Evolutionary conservation across 2,797 vertebrate genomes (phyloP).

Genomic region (Chaenodraco wilsoni): DNA sequence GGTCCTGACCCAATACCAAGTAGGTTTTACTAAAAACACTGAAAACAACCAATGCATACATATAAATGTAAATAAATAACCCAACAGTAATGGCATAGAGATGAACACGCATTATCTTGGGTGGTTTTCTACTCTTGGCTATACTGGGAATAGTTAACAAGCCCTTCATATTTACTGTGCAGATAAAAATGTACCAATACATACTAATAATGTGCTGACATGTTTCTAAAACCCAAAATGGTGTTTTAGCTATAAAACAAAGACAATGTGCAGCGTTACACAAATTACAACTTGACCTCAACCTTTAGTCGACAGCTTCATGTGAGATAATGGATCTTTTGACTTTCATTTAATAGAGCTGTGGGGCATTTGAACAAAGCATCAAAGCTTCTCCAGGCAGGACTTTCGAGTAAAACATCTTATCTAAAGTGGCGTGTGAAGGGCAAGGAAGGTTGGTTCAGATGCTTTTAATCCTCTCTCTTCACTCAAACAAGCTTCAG

Average conservation of each 20-base stretch:
- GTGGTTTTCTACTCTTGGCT: not conserved
- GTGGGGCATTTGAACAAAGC: slow-evolving; percentile 11
- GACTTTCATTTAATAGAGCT: slow-evolving; percentile 8
- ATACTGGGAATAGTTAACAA: no score
- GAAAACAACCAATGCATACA: not conserved
- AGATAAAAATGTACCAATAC: not conserved
- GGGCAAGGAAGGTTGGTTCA: slow-evolving; percentile 14
- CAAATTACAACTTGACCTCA: slow-evolving; percentile 7
- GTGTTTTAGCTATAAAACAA: not conserved
- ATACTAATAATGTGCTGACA: not conserved
- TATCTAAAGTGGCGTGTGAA: slow-evolving; percentile 34
- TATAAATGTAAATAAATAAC: not conserved
- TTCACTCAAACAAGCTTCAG: slow-evolving; percentile 5
- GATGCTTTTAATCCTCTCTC: slow-evolving; percentile 6
- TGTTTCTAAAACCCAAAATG: not conserved
- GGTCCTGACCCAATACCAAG: not conserved
- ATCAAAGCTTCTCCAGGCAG: slow-evolving; percentile 16
- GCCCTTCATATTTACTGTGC: not conserved
- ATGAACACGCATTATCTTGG: not conserved
- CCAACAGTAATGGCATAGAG: not conserved
- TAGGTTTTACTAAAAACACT: not conserved
- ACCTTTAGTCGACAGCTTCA: slow-evolving; percentile 9
- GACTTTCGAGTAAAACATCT: slow-evolving; percentile 7
- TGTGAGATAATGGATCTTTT: not conserved
- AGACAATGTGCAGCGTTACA: not conserved